phyloP scores from a whole-genome alignment of 2,888 invertebrate genomes.

The Tipula confusa region DNA sequence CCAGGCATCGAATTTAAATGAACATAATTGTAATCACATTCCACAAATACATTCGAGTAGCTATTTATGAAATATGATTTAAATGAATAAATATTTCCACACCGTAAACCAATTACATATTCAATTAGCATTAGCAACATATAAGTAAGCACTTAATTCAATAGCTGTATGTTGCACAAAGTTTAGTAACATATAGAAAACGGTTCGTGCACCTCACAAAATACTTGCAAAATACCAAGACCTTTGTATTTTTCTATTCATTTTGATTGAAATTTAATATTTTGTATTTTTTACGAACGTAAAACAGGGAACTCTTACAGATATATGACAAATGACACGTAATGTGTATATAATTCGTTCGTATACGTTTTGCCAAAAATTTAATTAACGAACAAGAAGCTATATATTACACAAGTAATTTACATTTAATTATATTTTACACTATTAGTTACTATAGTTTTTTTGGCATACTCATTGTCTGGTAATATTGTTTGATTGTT shows the following conservation, averaged over 20 bases:
- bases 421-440: neutral
- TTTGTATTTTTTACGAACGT: neutral
- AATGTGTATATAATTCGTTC: neutral
- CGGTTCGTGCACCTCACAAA: neutral
- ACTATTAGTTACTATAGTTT: neutral
- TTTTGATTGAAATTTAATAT: constrained; percentile 12
- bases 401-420: neutral
- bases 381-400: constrained; percentile 20
- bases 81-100: neutral
- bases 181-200: neutral
- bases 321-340: neutral
- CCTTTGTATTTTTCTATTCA: neutral
- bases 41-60: neutral
- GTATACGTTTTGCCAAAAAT: neutral
- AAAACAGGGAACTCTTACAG: neutral
- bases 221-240: neutral
- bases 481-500: neutral
- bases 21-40: neutral
- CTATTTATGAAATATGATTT: constrained; percentile 14
- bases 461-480: constrained; percentile 14
- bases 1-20: neutral
- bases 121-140: neutral
- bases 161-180: neutral
- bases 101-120: neutral
- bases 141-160: neutral